These are phyloP conservation scores for Festucalex cinctus DNA, from an alignment of 2,113 vertebrate species.

Conservation along the genomic window DNA sequence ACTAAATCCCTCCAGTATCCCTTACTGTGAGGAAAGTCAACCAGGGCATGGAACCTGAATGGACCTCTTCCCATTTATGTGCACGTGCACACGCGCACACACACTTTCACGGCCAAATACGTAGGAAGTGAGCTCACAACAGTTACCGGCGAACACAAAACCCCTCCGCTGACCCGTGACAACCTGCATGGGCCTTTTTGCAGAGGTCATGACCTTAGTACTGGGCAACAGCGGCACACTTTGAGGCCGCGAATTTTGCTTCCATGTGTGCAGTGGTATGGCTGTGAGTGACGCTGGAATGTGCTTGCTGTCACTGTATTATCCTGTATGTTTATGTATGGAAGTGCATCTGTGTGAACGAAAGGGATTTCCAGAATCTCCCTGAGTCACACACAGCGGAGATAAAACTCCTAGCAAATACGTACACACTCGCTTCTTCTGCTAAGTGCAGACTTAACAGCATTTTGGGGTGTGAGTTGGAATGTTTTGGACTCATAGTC, in stretches of 20 bases:
- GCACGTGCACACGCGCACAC: conserved; percentile 1
- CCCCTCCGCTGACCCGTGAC: conserved; percentile 35
- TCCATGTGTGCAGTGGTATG: conserved; percentile 5
- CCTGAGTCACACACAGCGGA: not conserved
- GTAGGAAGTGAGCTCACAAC: conserved; percentile 37
- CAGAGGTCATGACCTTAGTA: conserved; percentile 56
- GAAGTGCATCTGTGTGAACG: not conserved
- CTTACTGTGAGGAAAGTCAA: conserved; percentile 56
- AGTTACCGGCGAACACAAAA: conserved; percentile 28
- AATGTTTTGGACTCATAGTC: too few species aligned
- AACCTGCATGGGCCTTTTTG: conserved; percentile 38
- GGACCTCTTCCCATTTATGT: conserved; percentile 46
- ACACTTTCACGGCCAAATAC: conserved; percentile 22
- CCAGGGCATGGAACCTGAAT: conserved; percentile 53
- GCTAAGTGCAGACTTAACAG: conserved; percentile 53
- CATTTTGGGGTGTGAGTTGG: conserved; percentile 27
- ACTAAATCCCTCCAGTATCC: conserved; percentile 66
- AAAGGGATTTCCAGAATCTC: not conserved
- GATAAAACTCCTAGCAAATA: not conserved
- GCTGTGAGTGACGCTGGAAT: conserved; percentile 31
- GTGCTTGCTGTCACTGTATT: conserved; percentile 8
- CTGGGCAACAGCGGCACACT: conserved; percentile 21
- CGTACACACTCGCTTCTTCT: not conserved
- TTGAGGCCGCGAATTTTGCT: conserved; percentile 3
- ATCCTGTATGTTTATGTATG: not conserved